Evolutionary conservation across 2,888 invertebrate genomes (phyloP).

Genomic region (Drosophila meridionalis): DNA sequence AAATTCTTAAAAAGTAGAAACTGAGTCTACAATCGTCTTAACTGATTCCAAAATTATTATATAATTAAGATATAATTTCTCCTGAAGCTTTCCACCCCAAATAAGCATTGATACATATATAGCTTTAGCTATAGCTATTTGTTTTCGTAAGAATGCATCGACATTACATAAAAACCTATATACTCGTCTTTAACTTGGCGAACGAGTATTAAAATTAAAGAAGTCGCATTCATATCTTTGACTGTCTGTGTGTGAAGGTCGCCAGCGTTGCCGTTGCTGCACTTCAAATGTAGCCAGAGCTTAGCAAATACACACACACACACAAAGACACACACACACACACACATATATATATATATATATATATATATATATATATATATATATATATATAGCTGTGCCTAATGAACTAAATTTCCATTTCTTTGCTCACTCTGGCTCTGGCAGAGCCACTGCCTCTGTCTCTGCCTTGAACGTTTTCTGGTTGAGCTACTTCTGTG

Average conservation of each 20-base stretch:
- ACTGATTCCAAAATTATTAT: too few species aligned
- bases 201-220: neutral
- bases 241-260: conserved; percentile 46
- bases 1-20: neutral
- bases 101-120: too few species aligned
- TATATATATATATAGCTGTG: conserved; percentile 41
- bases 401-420: conserved; percentile 74
- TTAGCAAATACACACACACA: conserved; percentile 20
- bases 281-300: conserved; percentile 45
- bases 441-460: conserved; percentile 23
- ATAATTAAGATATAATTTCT: too few species aligned
- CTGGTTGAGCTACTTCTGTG: conserved; percentile 54
- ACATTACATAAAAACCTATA: neutral
- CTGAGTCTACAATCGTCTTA: too few species aligned
- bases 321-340: neutral
- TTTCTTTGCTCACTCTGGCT: conserved; percentile 38
- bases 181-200: too few species aligned
- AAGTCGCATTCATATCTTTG: conserved; percentile 8
- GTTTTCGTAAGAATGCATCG: too few species aligned
- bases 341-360: neutral
- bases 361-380: neutral
- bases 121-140: too few species aligned
- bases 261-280: conserved; percentile 42
- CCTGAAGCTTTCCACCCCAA: too few species aligned
- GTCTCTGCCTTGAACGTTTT: conserved; percentile 30